phyloP scores from a whole-genome alignment of 2,797 vertebrate genomes.

The Austrolebias charrua region DNA sequence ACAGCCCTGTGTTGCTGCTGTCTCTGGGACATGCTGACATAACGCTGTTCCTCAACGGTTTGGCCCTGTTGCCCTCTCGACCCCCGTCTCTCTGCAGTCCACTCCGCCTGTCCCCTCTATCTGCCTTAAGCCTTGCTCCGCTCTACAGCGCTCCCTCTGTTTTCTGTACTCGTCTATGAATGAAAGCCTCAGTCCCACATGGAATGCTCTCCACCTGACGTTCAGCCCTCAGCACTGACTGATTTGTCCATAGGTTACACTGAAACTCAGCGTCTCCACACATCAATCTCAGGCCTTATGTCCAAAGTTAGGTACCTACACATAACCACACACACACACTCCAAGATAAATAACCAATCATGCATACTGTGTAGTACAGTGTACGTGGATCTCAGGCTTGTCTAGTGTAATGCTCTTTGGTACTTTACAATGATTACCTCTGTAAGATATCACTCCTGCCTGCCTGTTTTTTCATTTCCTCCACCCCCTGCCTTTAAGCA shows the following conservation, averaged over 20 bases:
- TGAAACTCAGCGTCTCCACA: slow-evolving; percentile 49
- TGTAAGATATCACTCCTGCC: slow-evolving; percentile 59
- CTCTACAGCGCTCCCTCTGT: slow-evolving; percentile 10
- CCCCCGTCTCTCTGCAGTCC: slow-evolving; percentile 61
- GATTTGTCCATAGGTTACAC: slow-evolving; percentile 31
- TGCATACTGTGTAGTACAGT: slow-evolving; percentile 9
- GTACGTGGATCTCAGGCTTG: slow-evolving; percentile 66
- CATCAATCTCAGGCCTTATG: slow-evolving; percentile 49
- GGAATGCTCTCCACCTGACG: slow-evolving; percentile 33
- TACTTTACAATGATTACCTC: slow-evolving; percentile 79
- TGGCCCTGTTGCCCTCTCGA: slow-evolving; percentile 13
- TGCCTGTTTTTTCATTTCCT: slow-evolving; percentile 22
- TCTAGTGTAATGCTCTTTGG: slow-evolving; percentile 65
- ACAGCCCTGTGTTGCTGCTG: slow-evolving; percentile 97
- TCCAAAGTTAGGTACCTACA: slow-evolving; percentile 36
- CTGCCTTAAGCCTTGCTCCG: slow-evolving; percentile 50
- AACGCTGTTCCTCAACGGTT: slow-evolving; percentile 47
- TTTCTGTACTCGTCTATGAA: slow-evolving; percentile 45
- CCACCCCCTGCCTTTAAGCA: background rate
- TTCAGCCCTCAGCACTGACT: slow-evolving; percentile 44
- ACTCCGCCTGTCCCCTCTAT: slow-evolving; percentile 16
- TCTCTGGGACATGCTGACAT: slow-evolving; percentile 97
- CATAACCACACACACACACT: slow-evolving; percentile 14
- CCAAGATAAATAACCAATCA: background rate
- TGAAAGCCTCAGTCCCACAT: slow-evolving; percentile 27